phyloP scores from a whole-genome alignment of 2,113 vertebrate species.

The Corydoras sp. region DNA sequence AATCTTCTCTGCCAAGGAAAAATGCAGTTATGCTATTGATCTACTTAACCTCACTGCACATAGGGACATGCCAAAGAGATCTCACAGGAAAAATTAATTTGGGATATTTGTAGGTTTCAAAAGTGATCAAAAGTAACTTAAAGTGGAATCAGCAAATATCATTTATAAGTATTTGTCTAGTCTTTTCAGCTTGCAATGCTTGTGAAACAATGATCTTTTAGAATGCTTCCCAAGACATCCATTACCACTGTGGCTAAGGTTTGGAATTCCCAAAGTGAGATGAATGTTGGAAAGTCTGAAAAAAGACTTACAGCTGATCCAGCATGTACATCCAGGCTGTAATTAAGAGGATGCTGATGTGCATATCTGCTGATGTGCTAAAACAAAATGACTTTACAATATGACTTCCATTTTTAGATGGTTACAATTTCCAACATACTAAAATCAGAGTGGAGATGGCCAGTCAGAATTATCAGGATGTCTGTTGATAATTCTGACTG shows the following conservation, averaged over 20 bases:
- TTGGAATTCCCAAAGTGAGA: conserved; percentile 65
- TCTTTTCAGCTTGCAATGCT: conserved; percentile 62
- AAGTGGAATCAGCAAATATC: conserved; percentile 57
- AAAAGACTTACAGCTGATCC: conserved; percentile 62
- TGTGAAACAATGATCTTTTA: conserved; percentile 57
- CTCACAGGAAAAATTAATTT: conserved; percentile 50
- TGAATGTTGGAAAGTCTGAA: conserved; percentile 59
- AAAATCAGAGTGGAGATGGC: conserved; percentile 41
- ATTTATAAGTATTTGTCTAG: conserved; percentile 46
- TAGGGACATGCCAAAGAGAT: conserved; percentile 48
- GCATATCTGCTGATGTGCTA: conserved; percentile 65
- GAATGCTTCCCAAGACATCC: conserved; percentile 57
- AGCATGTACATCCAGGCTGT: conserved; percentile 58
- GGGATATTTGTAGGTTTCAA: no score
- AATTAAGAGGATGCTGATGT: conserved; percentile 65
- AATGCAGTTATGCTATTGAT: conserved; percentile 20
- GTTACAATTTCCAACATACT: conserved; percentile 58
- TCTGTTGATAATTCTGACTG: no score
- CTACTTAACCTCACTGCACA: conserved; percentile 53
- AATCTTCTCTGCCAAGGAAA: conserved; percentile 26
- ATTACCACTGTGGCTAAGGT: conserved; percentile 63
- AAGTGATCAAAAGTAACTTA: background rate
- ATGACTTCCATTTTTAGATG: conserved; percentile 59
- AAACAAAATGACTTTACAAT: conserved; percentile 65
- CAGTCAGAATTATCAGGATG: no score